Conservation (phyloP, 2,888 invertebrate genomes). For the Chrysodeixis includens region DNA sequence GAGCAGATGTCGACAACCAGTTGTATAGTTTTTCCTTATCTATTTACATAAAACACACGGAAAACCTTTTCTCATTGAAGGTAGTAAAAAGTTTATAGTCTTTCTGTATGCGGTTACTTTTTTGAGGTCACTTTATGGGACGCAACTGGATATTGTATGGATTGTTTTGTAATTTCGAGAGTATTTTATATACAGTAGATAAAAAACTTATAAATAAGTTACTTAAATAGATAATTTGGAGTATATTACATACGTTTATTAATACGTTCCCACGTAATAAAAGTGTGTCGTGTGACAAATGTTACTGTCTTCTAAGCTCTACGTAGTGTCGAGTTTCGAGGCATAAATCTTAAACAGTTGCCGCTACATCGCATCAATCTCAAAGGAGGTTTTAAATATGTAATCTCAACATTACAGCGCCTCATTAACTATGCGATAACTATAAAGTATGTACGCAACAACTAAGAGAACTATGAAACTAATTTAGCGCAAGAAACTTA, state of each 20-base stretch:
- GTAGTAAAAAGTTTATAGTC: slow-evolving; percentile 51
- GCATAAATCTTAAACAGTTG: background rate
- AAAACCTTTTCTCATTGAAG: slow-evolving; percentile 53
- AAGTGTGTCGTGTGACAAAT: background rate
- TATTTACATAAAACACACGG: slow-evolving; percentile 49
- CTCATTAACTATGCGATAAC: slow-evolving; percentile 43
- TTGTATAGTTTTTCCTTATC: slow-evolving; percentile 46
- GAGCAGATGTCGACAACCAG: slow-evolving; percentile 44
- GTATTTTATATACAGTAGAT: background rate
- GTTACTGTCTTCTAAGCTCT: too few relatives aligned
- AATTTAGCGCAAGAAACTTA: slow-evolving; percentile 45
- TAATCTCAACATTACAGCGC: slow-evolving; percentile 4
- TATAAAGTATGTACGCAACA: slow-evolving; percentile 22
- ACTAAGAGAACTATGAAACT: slow-evolving; percentile 49
- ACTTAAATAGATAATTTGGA: slow-evolving; percentile 2
- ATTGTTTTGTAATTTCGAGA: background rate
- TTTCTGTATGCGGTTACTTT: slow-evolving; percentile 38
- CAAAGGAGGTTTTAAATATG: background rate
- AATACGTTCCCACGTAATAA: background rate
- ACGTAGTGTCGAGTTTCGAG: background rate
- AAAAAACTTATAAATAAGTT: slow-evolving; percentile 10
- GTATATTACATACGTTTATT: background rate
- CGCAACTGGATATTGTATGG: background rate
- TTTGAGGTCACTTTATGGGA: slow-evolving; percentile 28
- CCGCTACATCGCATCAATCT: background rate